Conservation (phyloP, 2,113 vertebrate genomes). For the Enhydra lutris region DNA sequence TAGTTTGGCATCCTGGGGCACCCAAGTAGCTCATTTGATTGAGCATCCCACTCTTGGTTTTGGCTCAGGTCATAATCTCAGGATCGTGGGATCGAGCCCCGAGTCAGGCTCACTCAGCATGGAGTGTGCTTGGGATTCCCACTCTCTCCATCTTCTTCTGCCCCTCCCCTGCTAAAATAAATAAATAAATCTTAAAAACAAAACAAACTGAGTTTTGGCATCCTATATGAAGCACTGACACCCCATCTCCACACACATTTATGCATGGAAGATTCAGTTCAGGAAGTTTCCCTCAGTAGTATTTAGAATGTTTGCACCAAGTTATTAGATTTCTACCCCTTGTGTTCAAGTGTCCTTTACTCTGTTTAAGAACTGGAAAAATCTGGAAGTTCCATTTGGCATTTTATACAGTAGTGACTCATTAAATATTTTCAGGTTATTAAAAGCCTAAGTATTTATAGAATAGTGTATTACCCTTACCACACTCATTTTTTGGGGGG, state of each 20-base stretch:
- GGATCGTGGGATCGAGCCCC: neutral
- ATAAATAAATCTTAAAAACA: neutral
- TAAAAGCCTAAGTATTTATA: conserved; percentile 48
- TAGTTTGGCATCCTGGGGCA: neutral
- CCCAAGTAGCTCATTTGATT: neutral
- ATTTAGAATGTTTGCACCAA: neutral
- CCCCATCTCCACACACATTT: neutral
- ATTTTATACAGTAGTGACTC: conserved; percentile 57
- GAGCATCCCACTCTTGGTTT: neutral
- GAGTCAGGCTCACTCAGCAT: neutral
- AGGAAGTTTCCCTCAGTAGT: neutral
- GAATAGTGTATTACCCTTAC: neutral
- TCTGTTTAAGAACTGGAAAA: conserved; percentile 47
- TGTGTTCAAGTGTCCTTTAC: neutral
- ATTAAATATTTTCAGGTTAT: conserved; percentile 67
- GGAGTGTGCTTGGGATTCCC: neutral
- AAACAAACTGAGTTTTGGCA: neutral
- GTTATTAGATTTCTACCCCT: neutral
- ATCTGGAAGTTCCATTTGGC: conserved; percentile 38
- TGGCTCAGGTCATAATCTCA: neutral
- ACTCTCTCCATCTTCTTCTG: neutral
- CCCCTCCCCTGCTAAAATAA: neutral
- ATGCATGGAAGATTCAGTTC: neutral
- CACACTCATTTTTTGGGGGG: neutral
- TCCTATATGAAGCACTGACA: neutral